A percentile compares a stretch with the other conserved stretches of the same genome.
Evolutionary conservation across 2,888 invertebrate genomes (phyloP).

Genomic region (Clusia tigrina): DNA sequence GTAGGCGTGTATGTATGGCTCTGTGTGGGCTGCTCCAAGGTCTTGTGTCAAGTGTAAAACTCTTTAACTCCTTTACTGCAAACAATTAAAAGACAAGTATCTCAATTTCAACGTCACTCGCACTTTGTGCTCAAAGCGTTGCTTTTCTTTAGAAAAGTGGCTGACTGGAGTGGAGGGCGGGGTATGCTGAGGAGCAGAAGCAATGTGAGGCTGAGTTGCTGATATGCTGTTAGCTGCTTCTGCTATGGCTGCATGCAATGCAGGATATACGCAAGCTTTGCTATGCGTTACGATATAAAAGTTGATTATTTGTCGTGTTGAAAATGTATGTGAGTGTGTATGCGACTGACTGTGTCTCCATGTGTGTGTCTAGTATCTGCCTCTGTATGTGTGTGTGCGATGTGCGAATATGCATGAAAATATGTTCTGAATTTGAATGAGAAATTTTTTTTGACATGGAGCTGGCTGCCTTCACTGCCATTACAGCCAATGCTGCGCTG

Average conservation of each 20-base stretch:
- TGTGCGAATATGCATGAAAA: conserved; percentile 10
- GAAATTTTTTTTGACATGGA: not conserved
- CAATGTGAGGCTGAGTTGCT: not conserved
- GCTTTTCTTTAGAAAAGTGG: not conserved
- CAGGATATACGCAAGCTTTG: no score
- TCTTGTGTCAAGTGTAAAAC: conserved; percentile 5
- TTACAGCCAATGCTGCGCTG: not conserved
- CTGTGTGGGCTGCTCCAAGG: not conserved
- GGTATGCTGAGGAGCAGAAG: not conserved
- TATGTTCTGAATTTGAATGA: conserved; percentile 3
- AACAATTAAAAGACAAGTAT: conserved; percentile 58
- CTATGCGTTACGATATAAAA: not conserved
- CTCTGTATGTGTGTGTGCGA: not conserved
- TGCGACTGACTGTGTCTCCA: no score
- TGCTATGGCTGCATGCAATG: not conserved
- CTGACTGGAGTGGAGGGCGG: not conserved
- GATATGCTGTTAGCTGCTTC: not conserved
- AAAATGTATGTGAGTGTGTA: conserved; percentile 1
- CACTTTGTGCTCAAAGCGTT: conserved; percentile 25
- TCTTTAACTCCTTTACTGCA: conserved; percentile 21
- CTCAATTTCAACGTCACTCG: conserved; percentile 57
- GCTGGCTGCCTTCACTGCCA: not conserved
- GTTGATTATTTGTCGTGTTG: conserved; percentile 6
- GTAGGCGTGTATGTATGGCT: not conserved
- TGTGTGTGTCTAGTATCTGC: no score